These are phyloP conservation scores for Pemphredon lugubris DNA, from an alignment of 2,888 invertebrate species.

Conservation along the genomic window DNA sequence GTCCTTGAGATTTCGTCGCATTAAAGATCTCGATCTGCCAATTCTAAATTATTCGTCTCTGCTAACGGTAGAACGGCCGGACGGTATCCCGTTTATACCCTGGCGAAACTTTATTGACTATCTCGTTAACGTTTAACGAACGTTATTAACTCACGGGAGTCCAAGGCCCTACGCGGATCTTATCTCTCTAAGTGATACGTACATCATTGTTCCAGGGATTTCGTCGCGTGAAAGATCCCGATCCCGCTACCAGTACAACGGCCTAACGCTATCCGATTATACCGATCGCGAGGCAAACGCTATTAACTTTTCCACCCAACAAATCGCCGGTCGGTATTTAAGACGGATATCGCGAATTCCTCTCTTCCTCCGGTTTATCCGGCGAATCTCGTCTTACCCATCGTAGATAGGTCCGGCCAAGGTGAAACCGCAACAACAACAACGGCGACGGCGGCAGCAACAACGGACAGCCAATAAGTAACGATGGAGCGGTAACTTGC, in stretches of 20 bases:
- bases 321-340: conserved; percentile 31
- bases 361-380: conserved; percentile 5
- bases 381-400: conserved; percentile 12
- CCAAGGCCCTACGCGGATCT: neutral
- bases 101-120: too few species aligned
- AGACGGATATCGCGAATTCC: conserved; percentile 34
- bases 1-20: too few species aligned
- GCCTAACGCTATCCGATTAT: conserved; percentile 16
- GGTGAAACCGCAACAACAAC: conserved; percentile 34
- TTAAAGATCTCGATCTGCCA: too few species aligned
- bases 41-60: too few species aligned
- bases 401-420: conserved; percentile 14
- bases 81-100: too few species aligned
- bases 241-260: neutral
- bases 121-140: too few species aligned
- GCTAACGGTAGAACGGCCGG: too few species aligned
- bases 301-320: conserved; percentile 9
- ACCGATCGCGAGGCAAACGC: neutral
- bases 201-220: conserved; percentile 20
- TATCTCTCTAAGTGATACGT: conserved; percentile 19
- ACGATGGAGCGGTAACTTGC: conserved; percentile 57
- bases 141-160: too few species aligned
- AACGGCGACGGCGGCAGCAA: conserved; percentile 32
- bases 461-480: conserved; percentile 57
- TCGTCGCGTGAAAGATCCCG: conserved; percentile 17